phyloP scores from a whole-genome alignment of 2,888 invertebrate genomes.

The Glaucopsyche alexis region DNA sequence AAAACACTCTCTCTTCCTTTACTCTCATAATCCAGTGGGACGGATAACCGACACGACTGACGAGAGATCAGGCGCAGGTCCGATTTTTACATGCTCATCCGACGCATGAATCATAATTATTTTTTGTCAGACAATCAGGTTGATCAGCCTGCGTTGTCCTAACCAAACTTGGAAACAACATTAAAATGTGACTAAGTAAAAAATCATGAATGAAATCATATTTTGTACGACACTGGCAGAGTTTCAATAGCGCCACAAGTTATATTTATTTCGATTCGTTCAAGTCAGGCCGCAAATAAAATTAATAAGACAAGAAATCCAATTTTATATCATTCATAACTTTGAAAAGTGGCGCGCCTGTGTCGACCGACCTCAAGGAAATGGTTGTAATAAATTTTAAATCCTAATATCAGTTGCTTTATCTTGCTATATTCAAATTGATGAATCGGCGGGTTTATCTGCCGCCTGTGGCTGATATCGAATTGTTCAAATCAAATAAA shows the following conservation, averaged over 20 bases:
- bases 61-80: too few relatives aligned
- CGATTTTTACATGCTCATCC: too few relatives aligned
- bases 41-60: too few relatives aligned
- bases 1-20: too few relatives aligned
- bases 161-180: too few relatives aligned
- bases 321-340: slow-evolving; percentile 33
- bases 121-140: too few relatives aligned
- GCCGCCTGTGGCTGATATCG: slow-evolving; percentile 8
- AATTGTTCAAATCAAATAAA: background rate
- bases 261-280: background rate
- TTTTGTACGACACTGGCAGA: background rate
- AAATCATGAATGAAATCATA: too few relatives aligned
- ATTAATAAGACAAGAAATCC: slow-evolving; percentile 25
- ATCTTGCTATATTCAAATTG: slow-evolving; percentile 60
- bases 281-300: background rate
- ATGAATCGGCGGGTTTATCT: slow-evolving; percentile 48
- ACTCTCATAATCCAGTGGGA: too few relatives aligned
- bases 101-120: too few relatives aligned
- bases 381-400: slow-evolving; percentile 58
- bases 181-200: too few relatives aligned
- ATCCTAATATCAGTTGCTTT: slow-evolving; percentile 55
- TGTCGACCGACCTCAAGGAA: slow-evolving; percentile 37
- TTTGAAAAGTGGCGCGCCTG: slow-evolving; percentile 30
- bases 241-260: background rate
- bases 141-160: too few relatives aligned